Evolutionary conservation across 1,140 invertebrate species (phyloP).

Genomic region (Batillaria attramentaria): DNA sequence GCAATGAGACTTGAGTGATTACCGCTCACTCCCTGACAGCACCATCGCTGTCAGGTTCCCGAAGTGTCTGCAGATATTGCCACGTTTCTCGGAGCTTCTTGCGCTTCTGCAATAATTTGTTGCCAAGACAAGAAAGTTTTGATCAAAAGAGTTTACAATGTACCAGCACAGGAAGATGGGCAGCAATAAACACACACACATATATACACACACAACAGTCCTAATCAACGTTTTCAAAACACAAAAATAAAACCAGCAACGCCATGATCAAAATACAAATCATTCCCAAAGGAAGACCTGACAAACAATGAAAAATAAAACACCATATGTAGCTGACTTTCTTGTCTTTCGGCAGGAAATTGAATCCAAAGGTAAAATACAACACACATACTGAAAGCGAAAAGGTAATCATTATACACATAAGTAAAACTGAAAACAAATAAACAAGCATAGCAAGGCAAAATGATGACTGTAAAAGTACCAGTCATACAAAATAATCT

Average conservation of each 20-base stretch:
- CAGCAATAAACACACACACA: neutral
- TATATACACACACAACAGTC: neutral
- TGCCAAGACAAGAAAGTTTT: too few species aligned
- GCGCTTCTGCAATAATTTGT: slow-evolving; percentile 57
- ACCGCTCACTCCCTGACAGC: slow-evolving; percentile 20
- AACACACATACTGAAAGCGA: neutral
- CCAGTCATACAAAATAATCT: neutral
- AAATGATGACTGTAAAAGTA: neutral
- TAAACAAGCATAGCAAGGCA: too few species aligned
- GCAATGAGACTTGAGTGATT: slow-evolving; percentile 2
- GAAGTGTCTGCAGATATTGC: slow-evolving; percentile 53
- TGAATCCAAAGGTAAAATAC: neutral
- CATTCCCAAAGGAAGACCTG: too few species aligned
- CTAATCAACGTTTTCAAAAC: neutral
- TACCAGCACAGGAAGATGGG: neutral
- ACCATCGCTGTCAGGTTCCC: slow-evolving; percentile 26
- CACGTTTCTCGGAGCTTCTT: slow-evolving; percentile 60
- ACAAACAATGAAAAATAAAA: too few species aligned
- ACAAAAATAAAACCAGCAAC: too few species aligned
- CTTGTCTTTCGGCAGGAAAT: too few species aligned
- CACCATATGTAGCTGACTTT: too few species aligned
- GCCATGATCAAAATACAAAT: too few species aligned
- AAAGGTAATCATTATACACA: too few species aligned
- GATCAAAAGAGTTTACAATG: too few species aligned
- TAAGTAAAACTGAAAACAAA: too few species aligned